A percentile compares a stretch with the other conserved stretches of the same genome.
Conservation (phyloP, 2,797 vertebrate species). For the Phrynocephalus vlangalii region DNA sequence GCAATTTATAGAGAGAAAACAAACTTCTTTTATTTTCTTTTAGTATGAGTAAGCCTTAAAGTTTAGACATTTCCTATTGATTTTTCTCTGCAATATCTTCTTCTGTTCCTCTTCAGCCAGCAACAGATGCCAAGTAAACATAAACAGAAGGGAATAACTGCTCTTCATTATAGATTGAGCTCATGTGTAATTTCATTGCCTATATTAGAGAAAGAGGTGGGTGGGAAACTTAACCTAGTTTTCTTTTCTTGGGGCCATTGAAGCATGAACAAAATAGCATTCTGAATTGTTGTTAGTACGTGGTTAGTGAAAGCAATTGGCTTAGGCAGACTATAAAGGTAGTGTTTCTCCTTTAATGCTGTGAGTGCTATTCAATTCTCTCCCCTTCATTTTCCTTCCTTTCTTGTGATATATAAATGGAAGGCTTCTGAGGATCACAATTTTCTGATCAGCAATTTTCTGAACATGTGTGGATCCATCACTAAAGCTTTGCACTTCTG, state of each 20-base stretch:
- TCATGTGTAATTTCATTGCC: constrained; percentile 40
- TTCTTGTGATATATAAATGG: neutral
- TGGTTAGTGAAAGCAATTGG: neutral
- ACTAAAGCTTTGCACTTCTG: neutral
- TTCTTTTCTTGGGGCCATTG: constrained; percentile 53
- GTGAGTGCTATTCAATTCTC: neutral
- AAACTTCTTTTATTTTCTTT: constrained; percentile 14
- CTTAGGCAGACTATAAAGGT: constrained; percentile 12
- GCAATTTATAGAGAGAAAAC: neutral
- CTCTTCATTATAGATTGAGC: constrained; percentile 27
- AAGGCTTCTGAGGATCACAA: neutral
- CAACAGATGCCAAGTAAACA: constrained; percentile 24
- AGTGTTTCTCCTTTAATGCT: neutral
- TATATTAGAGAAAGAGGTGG: constrained; percentile 28
- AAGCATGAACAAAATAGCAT: constrained; percentile 45
- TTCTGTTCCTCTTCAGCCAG: constrained; percentile 10
- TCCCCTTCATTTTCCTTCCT: neutral
- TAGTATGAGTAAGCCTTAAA: constrained; percentile 2
- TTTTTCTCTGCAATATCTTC: constrained; percentile 14
- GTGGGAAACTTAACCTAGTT: constrained; percentile 43
- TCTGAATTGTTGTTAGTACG: neutral
- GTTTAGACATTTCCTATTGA: constrained; percentile 23
- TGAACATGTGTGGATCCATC: neutral
- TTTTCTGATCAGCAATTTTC: neutral
- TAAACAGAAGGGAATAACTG: constrained; percentile 1